Evolutionary conservation across 2,113 vertebrate genomes (phyloP), one percentile per base, ranked within the genome.

Genomic region (Cinclus cinclus): DNA sequence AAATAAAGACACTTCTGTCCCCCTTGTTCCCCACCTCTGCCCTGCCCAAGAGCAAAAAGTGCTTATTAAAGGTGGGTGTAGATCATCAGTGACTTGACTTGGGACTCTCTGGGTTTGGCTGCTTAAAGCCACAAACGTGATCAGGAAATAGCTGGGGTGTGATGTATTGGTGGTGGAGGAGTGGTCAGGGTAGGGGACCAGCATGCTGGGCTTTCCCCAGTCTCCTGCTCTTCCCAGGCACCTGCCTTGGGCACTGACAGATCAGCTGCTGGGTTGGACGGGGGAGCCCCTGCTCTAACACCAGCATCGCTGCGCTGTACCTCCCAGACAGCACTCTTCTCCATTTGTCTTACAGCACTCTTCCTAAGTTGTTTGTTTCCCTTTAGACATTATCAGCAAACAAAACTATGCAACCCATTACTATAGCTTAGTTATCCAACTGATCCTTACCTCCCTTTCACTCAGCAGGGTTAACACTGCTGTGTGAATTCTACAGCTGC

Each of bases 301-400:
- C 30, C 65, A 39, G 9, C 19, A 35, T 11, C n/a, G 3, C 60
- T 9, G 4, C 31, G 4, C 69, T 56, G 7, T 2, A 17, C 11
- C 10, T 24, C n/a, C 37, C 27, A 37, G 35, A 37, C 35, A 31
- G 52, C 22, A 44, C 14, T 19, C 35, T 24, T 56, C 83, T 35
- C 1, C 3, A 0, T 39, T 22, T 53, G 53, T 28, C 41, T n/a
- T 22, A 21, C 7, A 7, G 20, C 2, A 1, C n/a, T 63, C 49
- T 19, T 39, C 25, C 14, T 7, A 17, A 19, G 18, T 24, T 37
- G 30, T 23, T 64, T 56, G 50, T 52, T 52, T 52, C 74, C 30
- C 31, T 69, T 59, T 20, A 33, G 60, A 17, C 22, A 5, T 13
- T 3, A 42, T 3, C 47, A 63, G 46, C 69, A 84, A 83, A 81